Conservation (phyloP, 2,888 invertebrate species). For the Autographa pulchrina region DNA sequence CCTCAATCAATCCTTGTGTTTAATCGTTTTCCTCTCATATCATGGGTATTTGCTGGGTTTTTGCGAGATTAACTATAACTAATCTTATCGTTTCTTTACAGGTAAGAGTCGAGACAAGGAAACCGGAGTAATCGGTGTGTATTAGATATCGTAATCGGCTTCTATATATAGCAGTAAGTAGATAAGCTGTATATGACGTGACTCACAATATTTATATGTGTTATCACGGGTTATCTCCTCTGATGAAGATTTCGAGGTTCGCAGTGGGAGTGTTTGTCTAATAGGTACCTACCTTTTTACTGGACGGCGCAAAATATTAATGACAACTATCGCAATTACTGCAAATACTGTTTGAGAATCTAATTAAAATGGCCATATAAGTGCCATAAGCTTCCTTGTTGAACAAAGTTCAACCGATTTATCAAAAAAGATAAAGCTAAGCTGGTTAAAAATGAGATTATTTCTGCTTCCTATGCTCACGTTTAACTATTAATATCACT, state of each 20-base stretch:
- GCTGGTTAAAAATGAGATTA: too few species aligned
- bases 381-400: too few species aligned
- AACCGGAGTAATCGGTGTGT: neutral
- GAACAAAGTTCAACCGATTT: neutral
- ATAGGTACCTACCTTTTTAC: neutral
- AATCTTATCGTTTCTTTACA: conserved; percentile 27
- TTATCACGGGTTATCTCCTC: neutral
- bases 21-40: neutral
- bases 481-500: neutral
- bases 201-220: conserved; percentile 35
- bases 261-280: neutral
- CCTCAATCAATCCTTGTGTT: neutral
- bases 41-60: neutral
- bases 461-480: neutral
- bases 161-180: conserved; percentile 33
- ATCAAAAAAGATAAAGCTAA: neutral
- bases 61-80: neutral
- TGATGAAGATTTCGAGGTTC: neutral
- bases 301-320: neutral
- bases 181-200: conserved; percentile 36
- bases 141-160: conserved; percentile 23
- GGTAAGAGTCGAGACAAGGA: conserved; percentile 37
- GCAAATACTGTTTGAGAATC: too few species aligned
- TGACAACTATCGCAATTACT: neutral
- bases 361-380: too few species aligned